Conservation (phyloP, 2,888 invertebrate species). For the Lissocephala sabroskyi region DNA sequence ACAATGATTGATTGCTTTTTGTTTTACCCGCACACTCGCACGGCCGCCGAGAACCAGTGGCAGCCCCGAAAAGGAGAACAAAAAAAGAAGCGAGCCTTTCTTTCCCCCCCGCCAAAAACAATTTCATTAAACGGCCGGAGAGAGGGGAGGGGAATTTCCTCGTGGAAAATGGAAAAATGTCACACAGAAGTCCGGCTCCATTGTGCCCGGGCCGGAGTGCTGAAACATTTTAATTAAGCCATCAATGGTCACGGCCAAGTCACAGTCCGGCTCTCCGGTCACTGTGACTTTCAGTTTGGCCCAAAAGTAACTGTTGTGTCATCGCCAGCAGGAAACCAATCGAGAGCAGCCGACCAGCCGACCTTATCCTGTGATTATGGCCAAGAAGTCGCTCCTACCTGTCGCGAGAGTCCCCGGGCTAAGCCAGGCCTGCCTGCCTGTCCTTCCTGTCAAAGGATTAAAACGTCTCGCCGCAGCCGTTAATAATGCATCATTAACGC, state of each 20-base stretch:
- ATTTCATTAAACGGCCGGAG: conserved; percentile 54
- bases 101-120: conserved; percentile 29
- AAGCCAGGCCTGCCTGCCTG: conserved; percentile 6
- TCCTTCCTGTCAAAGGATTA: conserved; percentile 66
- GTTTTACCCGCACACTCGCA: conserved; percentile 29
- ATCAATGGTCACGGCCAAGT: conserved; percentile 39
- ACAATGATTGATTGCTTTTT: conserved; percentile 69
- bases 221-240: conserved; percentile 66
- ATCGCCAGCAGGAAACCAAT: conserved; percentile 13
- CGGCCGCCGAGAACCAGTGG: too few species aligned
- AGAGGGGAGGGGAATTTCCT: conserved; percentile 2
- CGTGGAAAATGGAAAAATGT: conserved; percentile 10
- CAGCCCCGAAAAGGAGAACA: conserved; percentile 24
- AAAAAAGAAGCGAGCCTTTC: conserved; percentile 21
- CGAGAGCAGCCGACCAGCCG: conserved; percentile 51
- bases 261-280: conserved; percentile 13
- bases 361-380: conserved; percentile 66
- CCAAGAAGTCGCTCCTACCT: conserved; percentile 10
- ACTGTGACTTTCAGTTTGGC: conserved; percentile 6
- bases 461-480: conserved; percentile 49
- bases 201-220: neutral
- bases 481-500: conserved; percentile 70
- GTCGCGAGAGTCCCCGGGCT: neutral
- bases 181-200: conserved; percentile 3
- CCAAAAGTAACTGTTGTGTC: conserved; percentile 19